phyloP scores from a whole-genome alignment of 2,888 invertebrate species.

The Cephus nigrinus region DNA sequence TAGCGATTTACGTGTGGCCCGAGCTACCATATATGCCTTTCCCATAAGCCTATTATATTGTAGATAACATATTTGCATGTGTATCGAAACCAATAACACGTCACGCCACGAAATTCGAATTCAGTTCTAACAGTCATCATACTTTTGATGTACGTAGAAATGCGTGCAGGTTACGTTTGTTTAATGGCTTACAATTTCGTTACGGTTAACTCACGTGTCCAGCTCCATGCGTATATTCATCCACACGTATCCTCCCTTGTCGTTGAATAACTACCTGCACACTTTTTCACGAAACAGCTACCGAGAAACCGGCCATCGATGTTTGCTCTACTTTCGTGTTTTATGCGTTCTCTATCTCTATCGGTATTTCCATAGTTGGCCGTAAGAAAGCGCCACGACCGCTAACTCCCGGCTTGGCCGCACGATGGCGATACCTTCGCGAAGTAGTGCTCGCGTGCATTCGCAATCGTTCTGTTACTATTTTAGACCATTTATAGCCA shows the following conservation, averaged over 20 bases:
- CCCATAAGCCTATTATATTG: conserved; percentile 37
- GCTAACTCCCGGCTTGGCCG: background rate
- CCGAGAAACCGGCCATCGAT: background rate
- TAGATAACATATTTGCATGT: conserved; percentile 43
- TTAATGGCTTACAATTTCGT: conserved; percentile 19
- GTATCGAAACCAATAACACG: conserved; percentile 46
- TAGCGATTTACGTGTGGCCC: conserved; percentile 14
- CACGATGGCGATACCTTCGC: background rate
- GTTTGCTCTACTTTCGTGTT: background rate
- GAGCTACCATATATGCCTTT: conserved; percentile 23
- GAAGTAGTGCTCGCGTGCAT: background rate
- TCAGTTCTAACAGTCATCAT: conserved; percentile 7
- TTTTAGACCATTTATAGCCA: background rate
- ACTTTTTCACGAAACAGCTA: background rate
- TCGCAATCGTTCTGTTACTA: background rate
- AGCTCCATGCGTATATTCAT: background rate
- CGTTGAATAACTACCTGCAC: background rate
- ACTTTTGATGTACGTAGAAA: background rate
- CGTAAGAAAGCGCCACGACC: background rate
- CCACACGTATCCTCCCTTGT: background rate
- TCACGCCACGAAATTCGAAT: conserved; percentile 31
- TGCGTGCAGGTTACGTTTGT: conserved; percentile 11
- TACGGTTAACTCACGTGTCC: conserved; percentile 4
- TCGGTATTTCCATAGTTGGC: background rate
- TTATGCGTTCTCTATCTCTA: background rate